These are phyloP conservation scores for Nowickia ferox DNA, from an alignment of 2,888 invertebrate genomes.

Conservation along the genomic window DNA sequence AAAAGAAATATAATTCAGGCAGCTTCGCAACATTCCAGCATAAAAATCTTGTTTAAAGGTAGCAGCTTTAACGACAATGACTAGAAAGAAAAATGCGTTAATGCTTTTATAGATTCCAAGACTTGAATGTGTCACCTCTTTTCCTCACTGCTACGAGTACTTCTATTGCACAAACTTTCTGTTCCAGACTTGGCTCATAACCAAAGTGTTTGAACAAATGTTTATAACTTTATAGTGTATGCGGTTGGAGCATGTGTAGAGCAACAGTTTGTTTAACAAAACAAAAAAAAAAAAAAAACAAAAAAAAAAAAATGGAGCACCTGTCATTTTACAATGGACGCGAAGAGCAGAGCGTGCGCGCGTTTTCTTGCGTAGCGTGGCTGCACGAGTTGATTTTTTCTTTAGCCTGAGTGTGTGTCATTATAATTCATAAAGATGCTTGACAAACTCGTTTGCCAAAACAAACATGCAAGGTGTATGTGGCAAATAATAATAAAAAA, in stretches of 20 bases:
- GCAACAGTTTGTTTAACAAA: conserved; percentile 22
- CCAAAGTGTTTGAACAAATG: conserved; percentile 68
- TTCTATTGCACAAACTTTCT: neutral
- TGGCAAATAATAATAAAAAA: conserved; percentile 9
- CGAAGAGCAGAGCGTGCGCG: conserved; percentile 63
- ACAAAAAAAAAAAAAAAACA: neutral
- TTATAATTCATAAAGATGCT: conserved; percentile 68
- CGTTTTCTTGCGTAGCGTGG: conserved; percentile 46
- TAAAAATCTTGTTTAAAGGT: conserved; percentile 66
- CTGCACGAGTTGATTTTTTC: conserved; percentile 48
- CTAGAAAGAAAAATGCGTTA: conserved; percentile 50
- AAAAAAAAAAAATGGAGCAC: conserved; percentile 73
- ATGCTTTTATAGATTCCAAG: conserved; percentile 30
- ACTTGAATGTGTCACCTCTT: conserved; percentile 1
- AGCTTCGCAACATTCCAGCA: conserved; percentile 69
- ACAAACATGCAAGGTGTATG: conserved; percentile 67
- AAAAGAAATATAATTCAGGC: conserved; percentile 25
- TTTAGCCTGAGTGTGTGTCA: conserved; percentile 32
- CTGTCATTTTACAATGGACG: conserved; percentile 72
- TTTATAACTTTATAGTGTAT: conserved; percentile 42
- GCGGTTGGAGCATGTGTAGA: conserved; percentile 8
- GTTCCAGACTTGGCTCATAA: conserved; percentile 10
- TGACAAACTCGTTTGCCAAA: conserved; percentile 68
- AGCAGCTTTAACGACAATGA: conserved; percentile 25
- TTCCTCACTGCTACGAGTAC: neutral